A percentile compares a stretch with the other conserved stretches of the same genome.
Evolutionary conservation across 2,888 invertebrate species (phyloP).

Genomic region (Seira musarum): DNA sequence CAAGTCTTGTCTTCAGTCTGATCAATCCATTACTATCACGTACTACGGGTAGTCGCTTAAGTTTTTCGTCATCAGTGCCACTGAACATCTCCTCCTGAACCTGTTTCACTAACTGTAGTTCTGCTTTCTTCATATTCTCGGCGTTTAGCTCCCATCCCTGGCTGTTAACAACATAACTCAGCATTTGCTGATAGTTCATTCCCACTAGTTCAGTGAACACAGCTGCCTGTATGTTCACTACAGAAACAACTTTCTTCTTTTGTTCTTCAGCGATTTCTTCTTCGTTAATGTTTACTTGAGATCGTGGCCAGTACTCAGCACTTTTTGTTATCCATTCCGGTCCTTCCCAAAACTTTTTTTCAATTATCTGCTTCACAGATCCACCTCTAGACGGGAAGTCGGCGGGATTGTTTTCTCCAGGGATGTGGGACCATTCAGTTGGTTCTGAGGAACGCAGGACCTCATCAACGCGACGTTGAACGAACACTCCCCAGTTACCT

Average conservation of each 20-base stretch:
- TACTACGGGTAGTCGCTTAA: too few species aligned
- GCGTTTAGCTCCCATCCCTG: too few species aligned
- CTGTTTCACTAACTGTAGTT: too few species aligned
- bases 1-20: not conserved
- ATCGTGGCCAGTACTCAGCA: not conserved
- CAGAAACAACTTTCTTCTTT: too few species aligned
- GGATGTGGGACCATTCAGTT: not conserved
- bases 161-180: too few species aligned
- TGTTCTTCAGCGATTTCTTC: conserved; percentile 10
- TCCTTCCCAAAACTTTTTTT: not conserved
- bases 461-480: conserved; percentile 2
- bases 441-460: not conserved
- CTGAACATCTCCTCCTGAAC: too few species aligned
- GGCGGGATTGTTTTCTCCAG: conserved; percentile 6
- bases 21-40: too few species aligned
- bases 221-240: too few species aligned
- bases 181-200: too few species aligned
- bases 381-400: conserved; percentile 17
- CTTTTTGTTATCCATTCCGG: not conserved
- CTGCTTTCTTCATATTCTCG: too few species aligned
- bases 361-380: not conserved
- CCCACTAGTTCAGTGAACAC: too few species aligned
- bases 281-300: not conserved
- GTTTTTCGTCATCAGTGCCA: too few species aligned
- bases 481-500: conserved; percentile 64